Conservation (phyloP, 2,888 invertebrate species). For the Yponomeuta evonymella region DNA sequence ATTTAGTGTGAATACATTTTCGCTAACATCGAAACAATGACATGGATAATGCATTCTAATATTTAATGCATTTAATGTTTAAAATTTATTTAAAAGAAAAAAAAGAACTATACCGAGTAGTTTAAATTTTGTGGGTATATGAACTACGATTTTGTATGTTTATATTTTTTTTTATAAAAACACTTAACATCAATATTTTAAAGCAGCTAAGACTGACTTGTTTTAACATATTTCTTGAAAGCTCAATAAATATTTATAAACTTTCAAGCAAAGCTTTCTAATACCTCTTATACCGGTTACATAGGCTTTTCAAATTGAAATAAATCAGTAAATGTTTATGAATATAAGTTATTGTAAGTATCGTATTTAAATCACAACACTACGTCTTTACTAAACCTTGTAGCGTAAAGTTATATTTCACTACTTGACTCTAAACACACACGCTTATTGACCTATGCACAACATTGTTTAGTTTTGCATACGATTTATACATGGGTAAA, state of each 20-base stretch:
- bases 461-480: not conserved
- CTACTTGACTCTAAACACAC: not conserved
- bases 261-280: too few species aligned
- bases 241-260: too few species aligned
- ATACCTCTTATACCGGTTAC: too few species aligned
- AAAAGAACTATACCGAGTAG: conserved; percentile 23
- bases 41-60: not conserved
- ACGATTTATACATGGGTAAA: not conserved
- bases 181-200: conserved; percentile 33
- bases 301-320: too few species aligned
- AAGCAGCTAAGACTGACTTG: not conserved
- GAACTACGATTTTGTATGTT: conserved; percentile 47
- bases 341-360: not conserved
- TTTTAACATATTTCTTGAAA: too few species aligned
- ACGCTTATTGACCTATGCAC: conserved; percentile 2
- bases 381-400: conserved; percentile 15
- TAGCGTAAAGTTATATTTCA: not conserved
- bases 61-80: not conserved
- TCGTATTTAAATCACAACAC: conserved; percentile 20
- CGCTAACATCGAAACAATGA: conserved; percentile 26
- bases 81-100: conserved; percentile 20
- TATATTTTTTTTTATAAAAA: conserved; percentile 58
- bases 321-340: too few species aligned
- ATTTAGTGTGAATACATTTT: conserved; percentile 23
- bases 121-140: conserved; percentile 57